phyloP scores from a whole-genome alignment of 2,113 vertebrate species.

The Silurus glanis region DNA sequence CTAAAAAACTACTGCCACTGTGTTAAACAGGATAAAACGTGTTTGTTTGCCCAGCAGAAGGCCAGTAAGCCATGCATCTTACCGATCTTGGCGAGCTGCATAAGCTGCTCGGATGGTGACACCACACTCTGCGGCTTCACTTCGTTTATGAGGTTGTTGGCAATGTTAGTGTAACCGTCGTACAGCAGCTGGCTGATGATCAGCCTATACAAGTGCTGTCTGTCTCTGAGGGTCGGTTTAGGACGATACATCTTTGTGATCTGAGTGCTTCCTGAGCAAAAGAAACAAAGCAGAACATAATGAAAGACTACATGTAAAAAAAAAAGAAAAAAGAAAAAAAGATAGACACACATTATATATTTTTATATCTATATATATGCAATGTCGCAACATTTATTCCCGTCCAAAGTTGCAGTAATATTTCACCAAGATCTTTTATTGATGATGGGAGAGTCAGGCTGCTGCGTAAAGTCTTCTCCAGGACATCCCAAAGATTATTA shows the following conservation, averaged over 20 bases:
- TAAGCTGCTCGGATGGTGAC: conserved; percentile 94
- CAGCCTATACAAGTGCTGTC: conserved; percentile 94
- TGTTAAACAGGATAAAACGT: background rate
- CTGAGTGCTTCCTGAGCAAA: background rate
- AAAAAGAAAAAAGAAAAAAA: too few species aligned
- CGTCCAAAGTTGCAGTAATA: too few species aligned
- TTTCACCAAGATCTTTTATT: too few species aligned
- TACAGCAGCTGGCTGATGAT: conserved; percentile 97
- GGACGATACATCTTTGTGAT: conserved; percentile 83
- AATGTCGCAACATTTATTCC: too few species aligned
- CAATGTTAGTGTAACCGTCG: conserved; percentile 95
- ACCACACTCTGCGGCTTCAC: conserved; percentile 91
- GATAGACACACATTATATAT: too few species aligned
- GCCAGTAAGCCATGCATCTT: conserved; percentile 40
- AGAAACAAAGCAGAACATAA: background rate
- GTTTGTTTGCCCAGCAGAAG: background rate
- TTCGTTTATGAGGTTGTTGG: conserved; percentile 91
- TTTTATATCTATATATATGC: too few species aligned
- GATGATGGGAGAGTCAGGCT: too few species aligned
- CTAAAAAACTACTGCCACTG: background rate
- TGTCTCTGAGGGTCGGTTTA: conserved; percentile 93
- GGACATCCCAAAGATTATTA: too few species aligned
- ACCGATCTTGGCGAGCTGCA: conserved; percentile 96
- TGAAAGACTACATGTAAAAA: background rate
- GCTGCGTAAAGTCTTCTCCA: too few species aligned